phyloP scores from a whole-genome alignment of 2,888 invertebrate species.

The Drosophila subsilvestris region DNA sequence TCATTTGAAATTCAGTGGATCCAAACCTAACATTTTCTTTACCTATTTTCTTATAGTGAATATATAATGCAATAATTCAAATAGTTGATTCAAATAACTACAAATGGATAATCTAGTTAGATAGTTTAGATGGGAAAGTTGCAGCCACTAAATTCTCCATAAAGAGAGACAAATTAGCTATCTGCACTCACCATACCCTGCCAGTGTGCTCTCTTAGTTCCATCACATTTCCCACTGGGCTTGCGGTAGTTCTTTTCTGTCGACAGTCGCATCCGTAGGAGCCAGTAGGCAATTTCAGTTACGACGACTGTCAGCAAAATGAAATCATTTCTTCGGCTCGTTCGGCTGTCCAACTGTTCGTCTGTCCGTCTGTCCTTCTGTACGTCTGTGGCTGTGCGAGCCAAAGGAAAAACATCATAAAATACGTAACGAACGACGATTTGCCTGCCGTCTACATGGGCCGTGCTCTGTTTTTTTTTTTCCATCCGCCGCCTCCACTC shows the following conservation, averaged over 20 bases:
- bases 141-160: no score
- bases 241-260: slow-evolving; percentile 14
- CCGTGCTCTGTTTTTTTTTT: slow-evolving; percentile 14
- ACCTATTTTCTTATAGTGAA: no score
- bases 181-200: neutral
- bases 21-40: no score
- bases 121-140: no score
- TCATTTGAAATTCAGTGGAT: no score
- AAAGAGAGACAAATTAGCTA: no score
- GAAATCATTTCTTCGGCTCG: slow-evolving; percentile 66
- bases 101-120: no score
- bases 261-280: slow-evolving; percentile 45
- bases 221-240: slow-evolving; percentile 55
- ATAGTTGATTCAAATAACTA: no score
- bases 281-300: slow-evolving; percentile 74
- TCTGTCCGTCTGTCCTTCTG: neutral
- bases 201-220: slow-evolving; percentile 7
- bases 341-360: slow-evolving; percentile 5
- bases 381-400: slow-evolving; percentile 13
- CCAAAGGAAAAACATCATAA: slow-evolving; percentile 67
- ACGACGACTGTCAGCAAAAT: slow-evolving; percentile 75
- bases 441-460: slow-evolving; percentile 62
- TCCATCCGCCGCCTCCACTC: slow-evolving; percentile 26
- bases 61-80: no score
- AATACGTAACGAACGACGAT: slow-evolving; percentile 76